Evolutionary conservation across 1,140 invertebrate genomes (phyloP), one percentile per base, ranked within the genome.

Genomic region (Lucilia cuprina): DNA sequence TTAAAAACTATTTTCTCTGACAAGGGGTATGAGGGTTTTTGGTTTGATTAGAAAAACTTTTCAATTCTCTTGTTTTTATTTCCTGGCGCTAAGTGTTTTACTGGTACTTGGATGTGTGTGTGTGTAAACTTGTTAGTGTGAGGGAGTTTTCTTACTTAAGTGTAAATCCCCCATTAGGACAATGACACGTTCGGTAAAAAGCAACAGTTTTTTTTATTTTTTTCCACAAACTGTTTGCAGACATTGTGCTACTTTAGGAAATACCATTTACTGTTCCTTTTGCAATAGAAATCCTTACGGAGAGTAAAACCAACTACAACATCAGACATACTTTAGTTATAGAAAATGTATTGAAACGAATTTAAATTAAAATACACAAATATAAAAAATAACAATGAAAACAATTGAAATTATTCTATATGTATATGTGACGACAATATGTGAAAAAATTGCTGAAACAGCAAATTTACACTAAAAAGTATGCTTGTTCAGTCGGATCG

Each of bases 311-410:
- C 55, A 60, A 60, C 14, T 60, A 60, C 12, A 55, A 17, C 10
- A 55, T 17, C 14, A 60, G 14, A 60, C 55, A 60, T n/a, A 60
- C 55, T 60, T 60, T 60, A n/a, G 55, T 60, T 60, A 60, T n/a
- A n/a, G 55, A n/a, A 60, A 60, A 60, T 60, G 55, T n/a, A 60
- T n/a, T 60, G 55, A 60, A 60, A n/a, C 55, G n/a, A n/a, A 60
- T 60, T 60, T 60, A 60, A 60, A 60, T 60, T 60, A 60, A 60
- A 60, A 60, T 60, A n/a, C 2, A 60, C 5, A 60, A 60, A 60
- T 17, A 60, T 5, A 60, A 60, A 60, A 60, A 60, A 60, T n/a
- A 60, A n/a, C n/a, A 60, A 60, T 60, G 55, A n/a, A 60, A 60
- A 41, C 41, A 3, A 60, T 60, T 60, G 55, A 60, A 60, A 60